Conservation (phyloP, 23 tunicate species). For the Pegea sp. region DNA sequence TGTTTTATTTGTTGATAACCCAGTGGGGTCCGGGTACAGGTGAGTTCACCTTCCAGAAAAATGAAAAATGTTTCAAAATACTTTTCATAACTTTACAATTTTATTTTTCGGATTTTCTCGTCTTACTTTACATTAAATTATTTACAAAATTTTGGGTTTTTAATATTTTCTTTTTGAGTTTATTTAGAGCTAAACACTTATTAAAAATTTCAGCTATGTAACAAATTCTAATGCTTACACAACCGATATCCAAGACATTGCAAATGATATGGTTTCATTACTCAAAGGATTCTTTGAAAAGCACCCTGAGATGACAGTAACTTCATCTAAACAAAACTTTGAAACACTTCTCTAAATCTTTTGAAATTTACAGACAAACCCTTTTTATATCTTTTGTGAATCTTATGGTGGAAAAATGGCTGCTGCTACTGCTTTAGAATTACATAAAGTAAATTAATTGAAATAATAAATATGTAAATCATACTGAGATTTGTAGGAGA, state of each 20-base stretch:
- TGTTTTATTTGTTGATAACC: constrained; percentile 62
- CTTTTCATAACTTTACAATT: too few species aligned
- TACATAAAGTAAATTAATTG: constrained; percentile 22
- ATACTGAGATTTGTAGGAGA: constrained; percentile 20
- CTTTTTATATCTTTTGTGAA: constrained; percentile 77
- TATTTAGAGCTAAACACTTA: neutral
- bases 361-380: constrained; percentile 29
- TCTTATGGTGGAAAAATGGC: constrained; percentile 94
- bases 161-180: neutral
- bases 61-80: too few species aligned
- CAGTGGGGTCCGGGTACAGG: constrained; percentile 87
- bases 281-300: constrained; percentile 53
- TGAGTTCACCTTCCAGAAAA: too few species aligned
- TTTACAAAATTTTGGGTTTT: neutral
- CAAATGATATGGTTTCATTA: constrained; percentile 37
- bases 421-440: constrained; percentile 41
- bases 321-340: neutral
- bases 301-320: constrained; percentile 40
- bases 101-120: too few species aligned
- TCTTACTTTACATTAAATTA: too few species aligned
- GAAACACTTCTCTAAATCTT: too few species aligned
- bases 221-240: constrained; percentile 41
- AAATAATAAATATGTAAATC: neutral
- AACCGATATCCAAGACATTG: constrained; percentile 39
- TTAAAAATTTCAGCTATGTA: constrained; percentile 57